These are phyloP conservation scores for Lepidostoma basale DNA, from an alignment of 1,140 invertebrate species.

Conservation along the genomic window DNA sequence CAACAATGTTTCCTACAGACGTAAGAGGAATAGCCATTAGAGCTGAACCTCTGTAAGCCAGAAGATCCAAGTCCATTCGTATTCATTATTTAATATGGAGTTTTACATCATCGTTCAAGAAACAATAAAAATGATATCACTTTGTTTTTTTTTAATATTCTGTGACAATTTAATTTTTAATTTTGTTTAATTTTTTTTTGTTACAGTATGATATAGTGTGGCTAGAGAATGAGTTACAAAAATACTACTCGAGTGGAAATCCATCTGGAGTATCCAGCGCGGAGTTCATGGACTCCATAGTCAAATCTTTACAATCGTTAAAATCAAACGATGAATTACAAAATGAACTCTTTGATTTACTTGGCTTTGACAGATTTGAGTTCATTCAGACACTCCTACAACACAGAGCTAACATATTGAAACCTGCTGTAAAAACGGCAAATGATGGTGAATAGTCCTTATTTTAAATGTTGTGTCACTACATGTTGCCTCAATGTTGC, in stretches of 20 bases:
- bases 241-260: constrained; percentile 56
- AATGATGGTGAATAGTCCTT: background rate
- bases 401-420: constrained; percentile 61
- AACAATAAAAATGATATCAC: no score
- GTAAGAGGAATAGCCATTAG: no score
- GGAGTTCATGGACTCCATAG: constrained; percentile 66
- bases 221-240: constrained; percentile 64
- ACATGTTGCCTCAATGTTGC: background rate
- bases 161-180: no score
- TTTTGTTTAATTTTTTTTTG: no score
- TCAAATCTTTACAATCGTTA: constrained; percentile 67
- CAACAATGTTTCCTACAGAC: no score
- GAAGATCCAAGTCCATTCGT: no score
- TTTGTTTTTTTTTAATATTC: no score
- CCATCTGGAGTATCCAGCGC: constrained; percentile 59
- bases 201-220: constrained; percentile 64
- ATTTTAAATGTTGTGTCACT: background rate
- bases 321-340: constrained; percentile 77
- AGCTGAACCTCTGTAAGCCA: no score
- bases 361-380: constrained; percentile 88
- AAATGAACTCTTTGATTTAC: constrained; percentile 86
- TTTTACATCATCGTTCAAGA: no score
- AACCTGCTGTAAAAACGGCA: constrained; percentile 20
- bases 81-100: no score
- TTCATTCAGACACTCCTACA: constrained; percentile 80